These are phyloP conservation scores for Sitodiplosis mosellana DNA, from an alignment of 1,140 invertebrate species.

Conservation along the genomic window DNA sequence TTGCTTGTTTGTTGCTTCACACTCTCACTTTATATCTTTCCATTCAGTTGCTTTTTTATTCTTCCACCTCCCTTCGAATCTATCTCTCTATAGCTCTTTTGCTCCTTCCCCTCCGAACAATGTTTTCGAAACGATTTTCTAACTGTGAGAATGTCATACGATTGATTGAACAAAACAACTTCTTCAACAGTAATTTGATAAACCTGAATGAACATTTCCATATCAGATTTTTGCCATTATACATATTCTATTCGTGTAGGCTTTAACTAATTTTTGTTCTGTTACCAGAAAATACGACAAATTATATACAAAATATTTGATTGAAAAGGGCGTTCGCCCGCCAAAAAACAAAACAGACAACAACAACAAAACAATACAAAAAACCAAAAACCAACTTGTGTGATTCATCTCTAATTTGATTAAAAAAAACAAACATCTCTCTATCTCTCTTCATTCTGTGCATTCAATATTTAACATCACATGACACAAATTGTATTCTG, in stretches of 20 bases:
- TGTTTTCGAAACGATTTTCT: not conserved
- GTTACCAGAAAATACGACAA: too few species aligned
- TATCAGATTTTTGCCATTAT: not conserved
- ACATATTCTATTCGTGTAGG: not conserved
- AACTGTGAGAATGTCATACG: not conserved
- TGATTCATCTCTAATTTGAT: not conserved
- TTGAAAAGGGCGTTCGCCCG: too few species aligned
- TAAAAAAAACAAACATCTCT: not conserved
- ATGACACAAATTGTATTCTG: not conserved
- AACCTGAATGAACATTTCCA: not conserved
- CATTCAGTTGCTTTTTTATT: not conserved
- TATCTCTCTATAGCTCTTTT: too few species aligned
- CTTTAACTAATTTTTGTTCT: too few species aligned
- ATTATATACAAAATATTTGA: too few species aligned
- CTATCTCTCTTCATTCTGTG: not conserved
- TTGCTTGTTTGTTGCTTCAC: not conserved
- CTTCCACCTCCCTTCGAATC: not conserved
- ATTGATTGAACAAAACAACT: not conserved
- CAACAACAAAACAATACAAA: not conserved
- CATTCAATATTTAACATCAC: not conserved
- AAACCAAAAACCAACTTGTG: not conserved
- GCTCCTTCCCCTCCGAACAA: not conserved
- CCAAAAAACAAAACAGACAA: too few species aligned
- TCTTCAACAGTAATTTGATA: not conserved
- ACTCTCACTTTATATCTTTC: not conserved